These are phyloP conservation scores for Ariopsis seemanni DNA, from an alignment of 2,113 vertebrate species.

Conservation along the genomic window DNA sequence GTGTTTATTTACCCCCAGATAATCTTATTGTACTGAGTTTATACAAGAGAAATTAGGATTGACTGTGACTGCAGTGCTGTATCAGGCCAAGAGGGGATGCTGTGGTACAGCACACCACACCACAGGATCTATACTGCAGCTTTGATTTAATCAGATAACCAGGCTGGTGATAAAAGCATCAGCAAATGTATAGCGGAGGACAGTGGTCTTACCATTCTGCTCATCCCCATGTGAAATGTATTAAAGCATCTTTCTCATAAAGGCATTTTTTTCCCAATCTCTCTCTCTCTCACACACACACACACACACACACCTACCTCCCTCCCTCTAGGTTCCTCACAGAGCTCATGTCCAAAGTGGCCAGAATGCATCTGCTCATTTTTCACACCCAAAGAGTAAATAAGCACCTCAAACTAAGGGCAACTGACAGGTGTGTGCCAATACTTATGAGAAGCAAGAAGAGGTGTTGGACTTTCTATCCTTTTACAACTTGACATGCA, in stretches of 20 bases:
- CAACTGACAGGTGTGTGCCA: not conserved
- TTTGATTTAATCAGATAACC: constrained; percentile 6
- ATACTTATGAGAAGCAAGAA: constrained; percentile 19
- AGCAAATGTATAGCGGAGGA: not conserved
- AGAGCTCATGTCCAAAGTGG: not conserved
- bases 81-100: constrained; percentile 65
- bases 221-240: not conserved
- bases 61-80: constrained; percentile 13
- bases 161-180: constrained; percentile 1
- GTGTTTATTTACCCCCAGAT: not conserved
- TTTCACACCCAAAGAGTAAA: not conserved
- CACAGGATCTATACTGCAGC: not conserved
- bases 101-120: constrained; percentile 49
- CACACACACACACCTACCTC: not conserved
- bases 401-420: not conserved
- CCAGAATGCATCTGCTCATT: not conserved
- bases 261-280: not conserved
- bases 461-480: not conserved
- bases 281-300: not conserved
- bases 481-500: constrained; percentile 14
- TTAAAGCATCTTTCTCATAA: not conserved
- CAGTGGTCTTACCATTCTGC: not conserved
- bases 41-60: not conserved
- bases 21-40: not conserved
- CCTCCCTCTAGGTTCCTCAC: not conserved